Conservation (phyloP, 2,113 vertebrate species). For the Ammodytes dubius region DNA sequence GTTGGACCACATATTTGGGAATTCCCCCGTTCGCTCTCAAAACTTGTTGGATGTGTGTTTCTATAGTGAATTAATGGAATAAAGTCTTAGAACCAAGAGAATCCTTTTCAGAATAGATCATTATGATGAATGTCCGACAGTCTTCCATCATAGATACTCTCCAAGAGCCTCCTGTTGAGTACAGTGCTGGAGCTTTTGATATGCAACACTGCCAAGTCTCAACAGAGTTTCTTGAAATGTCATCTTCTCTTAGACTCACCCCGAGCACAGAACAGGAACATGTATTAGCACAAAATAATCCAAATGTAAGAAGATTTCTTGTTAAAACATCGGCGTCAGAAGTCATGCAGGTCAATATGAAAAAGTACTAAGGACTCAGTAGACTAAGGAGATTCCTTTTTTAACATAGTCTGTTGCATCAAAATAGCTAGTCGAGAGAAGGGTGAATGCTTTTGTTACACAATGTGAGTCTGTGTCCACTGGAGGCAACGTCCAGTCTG, state of each 20-base stretch:
- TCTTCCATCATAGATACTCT: slow-evolving; percentile 9
- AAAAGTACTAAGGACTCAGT: background rate
- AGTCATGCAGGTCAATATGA: background rate
- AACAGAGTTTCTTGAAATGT: slow-evolving; percentile 33
- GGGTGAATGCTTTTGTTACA: slow-evolving; percentile 44
- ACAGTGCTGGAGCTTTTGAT: background rate
- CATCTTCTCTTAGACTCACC: slow-evolving; percentile 23
- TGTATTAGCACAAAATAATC: background rate
- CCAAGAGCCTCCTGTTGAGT: slow-evolving; percentile 24
- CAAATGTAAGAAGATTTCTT: background rate
- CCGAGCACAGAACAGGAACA: slow-evolving; percentile 16
- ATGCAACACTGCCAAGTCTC: slow-evolving; percentile 27
- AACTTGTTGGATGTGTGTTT: background rate
- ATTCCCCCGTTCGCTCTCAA: slow-evolving; percentile 1
- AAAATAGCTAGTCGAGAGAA: slow-evolving; percentile 13
- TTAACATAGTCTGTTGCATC: background rate
- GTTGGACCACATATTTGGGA: slow-evolving; percentile 8
- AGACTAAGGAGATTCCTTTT: background rate
- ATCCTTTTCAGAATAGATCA: background rate
- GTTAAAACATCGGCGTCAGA: background rate
- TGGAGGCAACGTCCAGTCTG: slow-evolving; percentile 42
- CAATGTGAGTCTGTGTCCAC: slow-evolving; percentile 65
- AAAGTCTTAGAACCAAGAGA: background rate
- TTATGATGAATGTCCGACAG: background rate
- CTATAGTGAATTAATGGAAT: background rate